Base-by-base conservation (phyloP, 92 coral and sea anemone genomes). In the Paramuricea clavata region DNA sequence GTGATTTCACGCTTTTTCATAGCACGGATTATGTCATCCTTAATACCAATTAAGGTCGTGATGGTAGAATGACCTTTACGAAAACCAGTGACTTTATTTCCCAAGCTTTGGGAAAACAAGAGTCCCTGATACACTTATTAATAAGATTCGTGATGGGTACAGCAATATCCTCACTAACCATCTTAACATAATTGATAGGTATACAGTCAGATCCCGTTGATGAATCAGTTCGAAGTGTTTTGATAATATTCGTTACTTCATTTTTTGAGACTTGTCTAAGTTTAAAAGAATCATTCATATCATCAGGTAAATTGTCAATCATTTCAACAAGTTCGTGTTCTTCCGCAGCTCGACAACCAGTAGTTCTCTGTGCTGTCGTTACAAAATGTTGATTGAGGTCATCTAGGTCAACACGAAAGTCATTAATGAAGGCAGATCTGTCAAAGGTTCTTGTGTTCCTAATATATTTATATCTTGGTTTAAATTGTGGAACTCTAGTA, bases 401-500 rank as follows among this genome's bases (percentile, higher is more conserved):
- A 2, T 62, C 70, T 11, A 62, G 35, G 70, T 62, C 70, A 12
- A 62, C 70, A 25, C 70, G 33, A 9, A 62, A 12, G 65, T 57
- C 65, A 57, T 57, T 57, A 57, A 15, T 57, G 26, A 57, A 57
- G 5, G 65, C 65, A 57, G 2, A 57, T 57, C 3, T 57, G 26
- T 57, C 65, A 57, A 57, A 57, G 65, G 65, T 19, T 64, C 83
- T 87, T 57, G 61, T 62, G 35, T 70, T 57, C 36, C 93, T 44
- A 15, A 87, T 74, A 12, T n/a, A 87, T 73, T 91, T 87, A 57
- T 90, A 83, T 42, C 86, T 85, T 12, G 93, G 88, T 71, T 87
- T 90, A 79, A 74, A 82, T 68, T 88, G 85, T 49, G 81, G 76
- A n/a, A 87, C 76, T 28, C 91, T 74, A n/a, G 87, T 83, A 62